These are phyloP conservation scores for Aphelocoma californica DNA, from an alignment of 2,797 vertebrate species.

Conservation along the genomic window DNA sequence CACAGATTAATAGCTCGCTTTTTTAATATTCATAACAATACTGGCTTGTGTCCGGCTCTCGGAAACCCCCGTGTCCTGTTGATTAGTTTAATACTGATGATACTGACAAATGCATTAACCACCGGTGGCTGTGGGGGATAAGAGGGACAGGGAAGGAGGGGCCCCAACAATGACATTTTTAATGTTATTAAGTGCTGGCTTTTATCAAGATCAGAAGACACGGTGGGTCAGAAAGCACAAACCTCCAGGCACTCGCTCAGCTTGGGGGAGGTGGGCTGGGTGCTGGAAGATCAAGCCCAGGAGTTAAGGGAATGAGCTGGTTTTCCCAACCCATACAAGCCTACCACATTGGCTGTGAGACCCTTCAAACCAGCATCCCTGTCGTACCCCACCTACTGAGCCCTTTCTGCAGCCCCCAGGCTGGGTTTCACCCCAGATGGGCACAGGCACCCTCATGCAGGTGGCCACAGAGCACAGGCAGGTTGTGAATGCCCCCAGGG, in stretches of 20 bases:
- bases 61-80: slow-evolving; percentile 52
- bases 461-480: neutral
- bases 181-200: slow-evolving; percentile 58
- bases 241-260: neutral
- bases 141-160: neutral
- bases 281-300: neutral
- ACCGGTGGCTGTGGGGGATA: neutral
- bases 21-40: slow-evolving; percentile 71
- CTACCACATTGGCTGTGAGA: fast-evolving
- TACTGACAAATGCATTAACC: slow-evolving; percentile 53
- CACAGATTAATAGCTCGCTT: slow-evolving; percentile 65
- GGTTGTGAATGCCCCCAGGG: neutral
- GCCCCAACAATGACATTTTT: slow-evolving; percentile 12
- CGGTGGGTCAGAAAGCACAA: neutral
- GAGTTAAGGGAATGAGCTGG: neutral
- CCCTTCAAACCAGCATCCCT: neutral
- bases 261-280: neutral
- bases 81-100: slow-evolving; percentile 68
- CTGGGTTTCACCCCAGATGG: neutral
- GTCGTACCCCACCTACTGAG: fast-evolving
- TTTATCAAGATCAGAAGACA: slow-evolving; percentile 65
- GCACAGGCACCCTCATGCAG: neutral
- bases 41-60: slow-evolving; percentile 45
- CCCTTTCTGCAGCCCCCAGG: neutral
- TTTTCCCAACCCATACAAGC: neutral